Evolutionary conservation across 2,888 invertebrate genomes (phyloP), one percentile per base, ranked within the genome.

Genomic region (Crematogaster levior): DNA sequence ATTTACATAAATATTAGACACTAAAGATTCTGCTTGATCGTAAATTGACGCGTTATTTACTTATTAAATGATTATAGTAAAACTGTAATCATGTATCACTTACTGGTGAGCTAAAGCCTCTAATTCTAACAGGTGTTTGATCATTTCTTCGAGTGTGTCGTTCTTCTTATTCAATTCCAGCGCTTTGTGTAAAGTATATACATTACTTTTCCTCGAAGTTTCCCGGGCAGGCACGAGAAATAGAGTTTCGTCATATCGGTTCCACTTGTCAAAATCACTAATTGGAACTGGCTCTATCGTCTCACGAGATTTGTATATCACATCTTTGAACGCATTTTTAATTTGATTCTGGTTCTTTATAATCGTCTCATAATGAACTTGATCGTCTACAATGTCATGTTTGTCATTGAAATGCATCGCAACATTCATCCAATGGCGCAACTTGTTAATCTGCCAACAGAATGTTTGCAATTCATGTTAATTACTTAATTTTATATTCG

Each of bases 361-460:
- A 27, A 94, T 93, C 74, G 56, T 18, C 0, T 70, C 53, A 5
- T 21, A n/a, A 18, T 7, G 21, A 43, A 95, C 92, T 3, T 94
- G 92, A 0, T 94, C 92, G 4, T 92, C 85, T 9, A 91, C 84
- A 1, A 92, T 87, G 3, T 94, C 92, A 15, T 92, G 87, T 2
- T 93, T 94, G 3, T 94, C 92, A 2, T 95, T 94, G 0, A 95
- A 94, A 68, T 94, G 95, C 90, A 97, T 95, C 89, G 96, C 95
- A 85, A 95, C 95, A 92, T 97, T 97, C 96, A 97, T 97, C 92
- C 96, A 95, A 90, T 96, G 96, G 0, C 98, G 96, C 61, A 98
- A 95, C 93, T 96, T 96, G 92, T 98, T 98, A 27, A 98, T 96
- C 97, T 97, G 89, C 4, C 40, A 70, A 46, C 24, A 66, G 3